Conservation (phyloP, 2,797 vertebrate species). For the Botia almorhae region DNA sequence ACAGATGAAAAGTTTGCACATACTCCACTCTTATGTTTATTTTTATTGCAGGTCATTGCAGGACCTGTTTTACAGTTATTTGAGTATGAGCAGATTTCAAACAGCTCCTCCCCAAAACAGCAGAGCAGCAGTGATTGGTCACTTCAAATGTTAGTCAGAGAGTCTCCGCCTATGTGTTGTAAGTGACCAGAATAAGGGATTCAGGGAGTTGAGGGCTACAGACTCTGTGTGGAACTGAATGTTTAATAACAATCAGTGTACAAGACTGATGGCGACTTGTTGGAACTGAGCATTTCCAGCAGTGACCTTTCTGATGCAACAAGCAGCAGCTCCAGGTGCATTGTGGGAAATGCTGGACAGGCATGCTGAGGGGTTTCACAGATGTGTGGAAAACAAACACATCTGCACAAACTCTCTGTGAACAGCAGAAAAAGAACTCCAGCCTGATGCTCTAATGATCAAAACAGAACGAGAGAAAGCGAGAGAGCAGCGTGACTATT, state of each 20-base stretch:
- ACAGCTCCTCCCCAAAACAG: too few relatives aligned
- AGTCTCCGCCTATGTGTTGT: too few relatives aligned
- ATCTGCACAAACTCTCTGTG: not conserved
- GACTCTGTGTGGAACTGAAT: slow-evolving; percentile 50
- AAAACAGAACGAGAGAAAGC: slow-evolving; percentile 42
- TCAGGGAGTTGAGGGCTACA: slow-evolving; percentile 33
- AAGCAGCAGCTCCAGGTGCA: slow-evolving; percentile 24
- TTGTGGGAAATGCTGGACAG: slow-evolving; percentile 35
- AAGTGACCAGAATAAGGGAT: not conserved
- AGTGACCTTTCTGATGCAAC: slow-evolving; percentile 27
- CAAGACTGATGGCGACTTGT: slow-evolving; percentile 49
- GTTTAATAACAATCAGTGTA: slow-evolving; percentile 56
- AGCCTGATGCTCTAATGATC: slow-evolving; percentile 34
- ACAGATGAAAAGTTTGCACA: too few relatives aligned
- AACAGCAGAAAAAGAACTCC: not conserved
- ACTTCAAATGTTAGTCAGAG: too few relatives aligned
- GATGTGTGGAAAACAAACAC: slow-evolving; percentile 43
- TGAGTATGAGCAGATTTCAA: too few relatives aligned
- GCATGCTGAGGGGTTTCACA: slow-evolving; percentile 36
- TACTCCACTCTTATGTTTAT: too few relatives aligned
- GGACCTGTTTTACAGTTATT: too few relatives aligned
- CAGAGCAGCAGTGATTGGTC: too few relatives aligned
- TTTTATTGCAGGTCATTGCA: too few relatives aligned
- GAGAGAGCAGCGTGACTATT: slow-evolving; percentile 57
- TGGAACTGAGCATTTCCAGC: slow-evolving; percentile 48